Evolutionary conservation across 2,113 vertebrate species (phyloP), one percentile per base, ranked within the genome.

Genomic region (Arothron firmamentum): DNA sequence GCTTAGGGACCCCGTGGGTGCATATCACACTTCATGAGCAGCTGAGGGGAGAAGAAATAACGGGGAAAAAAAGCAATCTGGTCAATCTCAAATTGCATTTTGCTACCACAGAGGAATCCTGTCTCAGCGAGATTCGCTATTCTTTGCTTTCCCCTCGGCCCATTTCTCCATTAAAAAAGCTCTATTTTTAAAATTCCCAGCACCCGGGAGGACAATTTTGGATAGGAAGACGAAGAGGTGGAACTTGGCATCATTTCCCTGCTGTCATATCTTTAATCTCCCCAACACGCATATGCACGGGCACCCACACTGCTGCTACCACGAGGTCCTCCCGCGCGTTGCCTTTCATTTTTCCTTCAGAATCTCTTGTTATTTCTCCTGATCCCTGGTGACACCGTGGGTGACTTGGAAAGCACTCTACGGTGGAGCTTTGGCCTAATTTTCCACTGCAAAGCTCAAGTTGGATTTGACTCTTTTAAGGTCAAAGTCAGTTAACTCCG

Each of bases 71-170:
- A 87, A 86, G 85, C 87, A 90, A 89, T 90, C 88, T 82, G 74
- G 67, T 72, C 80, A 62, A 84, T 87, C 76, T 90, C 81, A 90
- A 89, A 89, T 90, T 86, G 80, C 78, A 73, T 87, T 83, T 74
- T 69, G 59, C 65, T 55, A 65, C 74, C 84, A 70, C 72, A 49
- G 78, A 85, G 82, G 81, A 73, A 61, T 79, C 74, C 59, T 72
- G 74, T 70, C 72, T 77, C 73, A n/a, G 56, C 62, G 54, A 21
- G 67, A 63, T 54, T 66, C 31, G 4, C 64, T 65, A 75, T 46
- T 59, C 72, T 75, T 65, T 61, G 60, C 72, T 67, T 58, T 62
- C 68, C 75, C 80, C 52, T 77, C 71, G 72, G 80, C 78, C 83
- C 77, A 67, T 66, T 55, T 71, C 84, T 81, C 78, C 67, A 84